Evolutionary conservation across 2,888 invertebrate genomes (phyloP).

Genomic region (Lottia gigantea): DNA sequence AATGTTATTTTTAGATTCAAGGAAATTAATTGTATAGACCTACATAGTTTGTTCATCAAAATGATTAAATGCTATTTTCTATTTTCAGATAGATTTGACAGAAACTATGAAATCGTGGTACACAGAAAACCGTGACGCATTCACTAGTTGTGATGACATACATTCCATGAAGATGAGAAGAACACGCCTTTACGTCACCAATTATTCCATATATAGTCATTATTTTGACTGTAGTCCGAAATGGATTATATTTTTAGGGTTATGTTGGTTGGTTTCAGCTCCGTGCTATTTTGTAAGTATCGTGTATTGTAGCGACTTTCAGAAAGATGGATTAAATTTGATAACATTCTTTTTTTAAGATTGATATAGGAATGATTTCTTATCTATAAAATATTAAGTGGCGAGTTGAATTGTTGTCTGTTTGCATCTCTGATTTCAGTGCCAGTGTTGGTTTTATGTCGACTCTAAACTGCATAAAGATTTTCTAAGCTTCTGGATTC

Average conservation of each 20-base stretch:
- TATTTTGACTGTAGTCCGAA: constrained; percentile 35
- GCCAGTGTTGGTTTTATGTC: too few relatives aligned
- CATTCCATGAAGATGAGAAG: constrained; percentile 29
- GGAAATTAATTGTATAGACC: too few relatives aligned
- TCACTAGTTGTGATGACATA: constrained; percentile 38
- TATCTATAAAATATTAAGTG: too few relatives aligned
- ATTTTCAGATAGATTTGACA: constrained; percentile 31
- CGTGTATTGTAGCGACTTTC: not conserved
- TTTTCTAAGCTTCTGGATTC: too few relatives aligned
- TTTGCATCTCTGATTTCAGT: too few relatives aligned
- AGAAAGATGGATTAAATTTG: too few relatives aligned
- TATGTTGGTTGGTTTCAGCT: constrained; percentile 36
- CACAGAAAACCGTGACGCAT: constrained; percentile 32
- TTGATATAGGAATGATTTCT: too few relatives aligned
- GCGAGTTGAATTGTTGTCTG: too few relatives aligned
- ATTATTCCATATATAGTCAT: constrained; percentile 34
- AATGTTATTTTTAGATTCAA: too few relatives aligned
- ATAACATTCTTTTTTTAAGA: too few relatives aligned
- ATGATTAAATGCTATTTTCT: not conserved
- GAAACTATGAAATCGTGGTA: constrained; percentile 35
- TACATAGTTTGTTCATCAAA: too few relatives aligned
- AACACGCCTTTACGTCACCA: constrained; percentile 37
- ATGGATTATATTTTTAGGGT: constrained; percentile 35
- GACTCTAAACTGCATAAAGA: too few relatives aligned
- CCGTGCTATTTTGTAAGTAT: constrained; percentile 37